A percentile compares a stretch with the other conserved stretches of the same genome.
phyloP scores from a whole-genome alignment of 1,140 invertebrate species.

The Cardiocondyla obscurior region DNA sequence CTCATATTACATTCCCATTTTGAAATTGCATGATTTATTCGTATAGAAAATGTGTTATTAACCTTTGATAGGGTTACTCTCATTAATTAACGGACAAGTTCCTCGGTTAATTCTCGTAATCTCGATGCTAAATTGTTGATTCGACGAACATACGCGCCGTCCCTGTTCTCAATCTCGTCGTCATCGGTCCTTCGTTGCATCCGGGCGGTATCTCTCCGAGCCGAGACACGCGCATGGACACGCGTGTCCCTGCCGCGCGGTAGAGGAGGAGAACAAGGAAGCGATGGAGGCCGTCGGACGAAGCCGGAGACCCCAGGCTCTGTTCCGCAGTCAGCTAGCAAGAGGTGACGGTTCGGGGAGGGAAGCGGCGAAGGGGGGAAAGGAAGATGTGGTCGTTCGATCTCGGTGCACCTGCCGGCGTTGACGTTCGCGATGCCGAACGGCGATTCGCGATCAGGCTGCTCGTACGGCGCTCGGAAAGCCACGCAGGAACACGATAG shows the following conservation, averaged over 20 bases:
- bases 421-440: constrained; percentile 43
- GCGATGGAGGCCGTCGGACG: constrained; percentile 48
- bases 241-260: constrained; percentile 53
- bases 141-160: constrained; percentile 22
- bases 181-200: constrained; percentile 41
- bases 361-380: neutral
- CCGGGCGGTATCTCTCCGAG: constrained; percentile 28
- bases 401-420: constrained; percentile 65
- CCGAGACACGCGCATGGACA: constrained; percentile 17
- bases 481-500: neutral
- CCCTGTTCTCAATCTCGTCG: constrained; percentile 33
- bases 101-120: neutral
- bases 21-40: neutral
- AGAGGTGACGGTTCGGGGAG: neutral
- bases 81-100: neutral
- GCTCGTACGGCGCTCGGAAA: constrained; percentile 6
- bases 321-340: constrained; percentile 59
- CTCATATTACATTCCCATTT: neutral
- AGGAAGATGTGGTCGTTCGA: constrained; percentile 54
- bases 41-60: no score
- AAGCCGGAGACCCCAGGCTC: constrained; percentile 22
- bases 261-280: constrained; percentile 55
- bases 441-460: constrained; percentile 38
- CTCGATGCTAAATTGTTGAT: neutral
- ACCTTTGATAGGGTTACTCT: neutral